Percentiles rank a stretch among this genome's conserved stretches.
Evolutionary conservation across 2,113 vertebrate genomes (phyloP).

Genomic region (Paraplagusia blochii): DNA sequence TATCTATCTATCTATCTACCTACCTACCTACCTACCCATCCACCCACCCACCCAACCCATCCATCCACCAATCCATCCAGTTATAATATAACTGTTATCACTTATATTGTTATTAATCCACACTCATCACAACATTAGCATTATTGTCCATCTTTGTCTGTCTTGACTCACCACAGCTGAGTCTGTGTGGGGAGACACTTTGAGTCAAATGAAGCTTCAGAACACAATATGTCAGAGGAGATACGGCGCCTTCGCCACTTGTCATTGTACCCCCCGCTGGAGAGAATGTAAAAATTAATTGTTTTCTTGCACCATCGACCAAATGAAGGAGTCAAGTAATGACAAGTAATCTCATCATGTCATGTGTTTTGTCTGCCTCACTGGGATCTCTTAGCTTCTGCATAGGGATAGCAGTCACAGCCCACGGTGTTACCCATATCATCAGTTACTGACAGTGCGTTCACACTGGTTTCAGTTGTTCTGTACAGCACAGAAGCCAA

Average conservation of each 20-base stretch:
- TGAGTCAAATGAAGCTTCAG: not conserved
- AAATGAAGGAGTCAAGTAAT: conserved; percentile 16
- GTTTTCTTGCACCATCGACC: conserved; percentile 31
- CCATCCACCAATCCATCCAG: too few species aligned
- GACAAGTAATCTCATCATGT: conserved; percentile 19
- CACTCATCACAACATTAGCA: not conserved
- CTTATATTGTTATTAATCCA: conserved; percentile 1
- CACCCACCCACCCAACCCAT: too few species aligned
- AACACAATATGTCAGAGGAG: not conserved
- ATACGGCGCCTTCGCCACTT: not conserved
- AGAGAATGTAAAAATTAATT: conserved; percentile 44
- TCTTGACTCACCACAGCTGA: not conserved
- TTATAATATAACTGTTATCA: too few species aligned
- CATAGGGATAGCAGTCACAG: too few species aligned
- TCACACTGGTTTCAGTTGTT: not conserved
- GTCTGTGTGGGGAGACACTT: not conserved
- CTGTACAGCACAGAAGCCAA: not conserved
- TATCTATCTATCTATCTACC: too few species aligned
- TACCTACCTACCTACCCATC: too few species aligned
- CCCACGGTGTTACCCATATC: too few species aligned
- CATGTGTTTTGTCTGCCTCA: not conserved
- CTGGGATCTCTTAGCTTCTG: not conserved
- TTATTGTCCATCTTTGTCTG: not conserved
- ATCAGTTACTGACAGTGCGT: too few species aligned
- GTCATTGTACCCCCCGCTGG: not conserved